Percentiles rank a stretch among this genome's conserved stretches.
Conservation (phyloP, 2,888 invertebrate genomes). For the Torymus tubicola region DNA sequence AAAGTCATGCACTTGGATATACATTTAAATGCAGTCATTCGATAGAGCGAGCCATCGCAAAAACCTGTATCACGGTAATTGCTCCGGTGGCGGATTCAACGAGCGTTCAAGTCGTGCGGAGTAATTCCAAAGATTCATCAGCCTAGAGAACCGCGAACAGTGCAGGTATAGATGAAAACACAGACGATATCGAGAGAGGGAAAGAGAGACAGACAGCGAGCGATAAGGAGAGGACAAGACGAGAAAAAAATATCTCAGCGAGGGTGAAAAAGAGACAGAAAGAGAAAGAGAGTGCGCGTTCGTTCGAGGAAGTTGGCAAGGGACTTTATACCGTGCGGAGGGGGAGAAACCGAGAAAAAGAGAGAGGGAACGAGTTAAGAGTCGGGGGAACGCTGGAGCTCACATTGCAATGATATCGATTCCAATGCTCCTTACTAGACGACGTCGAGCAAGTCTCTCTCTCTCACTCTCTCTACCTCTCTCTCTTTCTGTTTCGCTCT, state of each 20-base stretch:
- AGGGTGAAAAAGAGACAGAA: slow-evolving; percentile 51
- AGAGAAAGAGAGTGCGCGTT: slow-evolving; percentile 62
- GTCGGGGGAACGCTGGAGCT: slow-evolving; percentile 70
- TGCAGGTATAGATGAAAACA: slow-evolving; percentile 24
- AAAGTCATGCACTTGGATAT: too few species aligned
- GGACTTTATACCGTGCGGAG: slow-evolving; percentile 21
- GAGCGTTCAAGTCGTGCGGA: slow-evolving; percentile 37
- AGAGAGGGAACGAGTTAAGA: slow-evolving; percentile 71
- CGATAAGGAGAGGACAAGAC: slow-evolving; percentile 58
- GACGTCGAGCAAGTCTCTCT: slow-evolving; percentile 44
- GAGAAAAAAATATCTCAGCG: slow-evolving; percentile 51
- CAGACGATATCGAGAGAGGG: slow-evolving; percentile 16
- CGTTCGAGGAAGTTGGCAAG: too few species aligned
- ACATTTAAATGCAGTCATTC: too few species aligned
- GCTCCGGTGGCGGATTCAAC: slow-evolving; percentile 13
- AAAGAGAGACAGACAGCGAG: slow-evolving; percentile 24
- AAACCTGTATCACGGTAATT: slow-evolving; percentile 36
- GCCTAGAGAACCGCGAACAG: slow-evolving; percentile 30
- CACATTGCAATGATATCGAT: slow-evolving; percentile 77
- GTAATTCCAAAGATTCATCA: slow-evolving; percentile 54
- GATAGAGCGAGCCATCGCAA: neutral
- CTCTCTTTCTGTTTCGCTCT: slow-evolving; percentile 45
- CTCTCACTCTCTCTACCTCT: slow-evolving; percentile 26
- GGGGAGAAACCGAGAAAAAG: slow-evolving; percentile 59
- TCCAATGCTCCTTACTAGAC: slow-evolving; percentile 75